phyloP scores from a whole-genome alignment of 2,888 invertebrate species.

The Rhabditoides inermis region DNA sequence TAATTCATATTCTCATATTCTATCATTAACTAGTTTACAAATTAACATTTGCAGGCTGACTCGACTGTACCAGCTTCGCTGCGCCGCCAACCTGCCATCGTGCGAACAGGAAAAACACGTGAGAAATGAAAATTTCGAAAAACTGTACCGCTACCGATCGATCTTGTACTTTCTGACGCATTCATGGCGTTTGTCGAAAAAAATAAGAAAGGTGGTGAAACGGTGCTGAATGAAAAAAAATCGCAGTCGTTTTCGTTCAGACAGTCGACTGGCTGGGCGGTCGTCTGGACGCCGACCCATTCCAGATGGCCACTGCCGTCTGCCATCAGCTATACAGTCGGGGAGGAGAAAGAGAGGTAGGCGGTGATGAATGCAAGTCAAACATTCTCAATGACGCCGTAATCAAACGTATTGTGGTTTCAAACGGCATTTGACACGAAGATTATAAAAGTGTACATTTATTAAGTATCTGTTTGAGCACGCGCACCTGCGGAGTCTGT shows the following conservation, averaged over 20 bases:
- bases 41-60: constrained; percentile 26
- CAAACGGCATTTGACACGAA: neutral
- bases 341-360: constrained; percentile 24
- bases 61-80: constrained; percentile 47
- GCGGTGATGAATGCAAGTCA: too few species aligned
- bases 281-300: constrained; percentile 43
- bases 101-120: constrained; percentile 44
- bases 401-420: neutral
- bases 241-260: too few species aligned
- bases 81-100: constrained; percentile 38
- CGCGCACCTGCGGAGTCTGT: too few species aligned
- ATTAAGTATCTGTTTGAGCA: neutral
- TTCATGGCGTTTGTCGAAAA: too few species aligned
- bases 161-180: neutral
- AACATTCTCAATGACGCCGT: neutral
- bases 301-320: constrained; percentile 44
- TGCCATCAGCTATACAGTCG: constrained; percentile 43
- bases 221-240: too few species aligned
- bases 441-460: too few species aligned
- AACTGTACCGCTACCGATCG: neutral
- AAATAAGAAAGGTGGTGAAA: too few species aligned
- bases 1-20: too few species aligned
- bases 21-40: too few species aligned
- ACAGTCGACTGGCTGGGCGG: too few species aligned
- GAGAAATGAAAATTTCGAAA: neutral